phyloP scores from a whole-genome alignment of 2,113 vertebrate genomes.

The Poecile atricapillus region DNA sequence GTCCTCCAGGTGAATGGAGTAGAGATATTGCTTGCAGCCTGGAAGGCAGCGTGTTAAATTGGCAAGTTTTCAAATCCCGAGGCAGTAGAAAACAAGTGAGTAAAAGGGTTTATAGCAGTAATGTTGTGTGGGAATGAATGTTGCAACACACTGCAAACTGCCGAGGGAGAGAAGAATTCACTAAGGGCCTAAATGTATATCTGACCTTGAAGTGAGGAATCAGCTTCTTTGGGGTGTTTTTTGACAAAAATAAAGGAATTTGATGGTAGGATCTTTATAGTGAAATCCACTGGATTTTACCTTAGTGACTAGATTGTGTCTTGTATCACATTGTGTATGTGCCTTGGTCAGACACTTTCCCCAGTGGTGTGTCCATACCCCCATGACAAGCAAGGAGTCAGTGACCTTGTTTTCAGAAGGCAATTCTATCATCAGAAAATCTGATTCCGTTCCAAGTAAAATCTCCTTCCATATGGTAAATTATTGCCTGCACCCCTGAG shows the following conservation, averaged over 20 bases:
- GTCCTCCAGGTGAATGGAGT: not conserved
- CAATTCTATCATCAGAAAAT: not conserved
- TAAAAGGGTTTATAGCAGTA: not conserved
- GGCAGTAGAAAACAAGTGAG: not conserved
- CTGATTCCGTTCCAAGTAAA: not conserved
- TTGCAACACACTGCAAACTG: not conserved
- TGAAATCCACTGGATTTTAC: not conserved
- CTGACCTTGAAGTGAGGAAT: not conserved
- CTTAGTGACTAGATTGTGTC: not conserved
- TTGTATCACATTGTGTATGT: not conserved
- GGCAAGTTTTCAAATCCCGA: not conserved
- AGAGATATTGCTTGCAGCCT: not conserved
- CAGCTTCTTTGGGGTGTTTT: not conserved
- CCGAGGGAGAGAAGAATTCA: not conserved
- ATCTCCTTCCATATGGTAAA: not conserved
- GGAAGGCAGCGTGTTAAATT: not conserved
- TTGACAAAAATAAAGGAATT: not conserved
- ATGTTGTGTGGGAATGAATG: not conserved
- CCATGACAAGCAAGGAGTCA: rapidly evolving
- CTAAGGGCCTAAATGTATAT: not conserved
- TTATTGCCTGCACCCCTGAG: not conserved
- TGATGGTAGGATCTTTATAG: not conserved
- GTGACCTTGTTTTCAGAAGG: not conserved
- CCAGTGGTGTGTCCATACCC: not conserved
- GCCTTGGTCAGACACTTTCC: not conserved